Percentiles rank a stretch among this genome's conserved stretches.
Conservation (phyloP, 1,140 invertebrate species). For the Hycleus cichorii region DNA sequence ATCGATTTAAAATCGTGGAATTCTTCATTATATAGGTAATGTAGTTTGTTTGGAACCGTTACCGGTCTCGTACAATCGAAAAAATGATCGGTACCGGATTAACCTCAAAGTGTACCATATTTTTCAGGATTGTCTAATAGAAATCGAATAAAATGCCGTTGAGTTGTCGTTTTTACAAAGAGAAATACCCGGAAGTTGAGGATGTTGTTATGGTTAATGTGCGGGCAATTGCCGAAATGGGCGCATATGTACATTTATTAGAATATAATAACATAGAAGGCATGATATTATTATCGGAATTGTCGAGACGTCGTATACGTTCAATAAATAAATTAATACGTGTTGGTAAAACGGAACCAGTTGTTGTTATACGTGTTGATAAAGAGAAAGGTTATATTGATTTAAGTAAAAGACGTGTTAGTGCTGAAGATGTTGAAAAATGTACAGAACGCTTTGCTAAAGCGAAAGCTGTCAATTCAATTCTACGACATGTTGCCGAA, state of each 20-base stretch:
- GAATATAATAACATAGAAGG: constrained; percentile 99
- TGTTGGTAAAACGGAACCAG: constrained; percentile 97
- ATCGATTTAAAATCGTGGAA: no score
- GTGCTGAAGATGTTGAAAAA: constrained; percentile 94
- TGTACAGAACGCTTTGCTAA: constrained; percentile 98
- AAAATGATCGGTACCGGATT: not conserved
- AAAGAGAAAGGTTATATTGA: constrained; percentile 99
- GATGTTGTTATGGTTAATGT: constrained; percentile 99
- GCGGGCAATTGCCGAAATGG: constrained; percentile 97
- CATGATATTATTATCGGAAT: constrained; percentile 90
- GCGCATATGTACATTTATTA: constrained; percentile 94
- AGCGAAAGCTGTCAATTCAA: constrained; percentile 98
- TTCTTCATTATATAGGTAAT: no score
- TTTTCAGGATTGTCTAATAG: not conserved
- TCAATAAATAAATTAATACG: constrained; percentile 99
- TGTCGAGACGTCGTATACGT: constrained; percentile 95
- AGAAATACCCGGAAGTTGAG: constrained; percentile 97
- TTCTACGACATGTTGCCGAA: constrained; percentile 94
- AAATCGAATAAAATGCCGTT: constrained; percentile 69
- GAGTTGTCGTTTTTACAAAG: constrained; percentile 94
- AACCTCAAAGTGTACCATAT: constrained; percentile 11
- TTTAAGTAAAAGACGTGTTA: constrained; percentile 97
- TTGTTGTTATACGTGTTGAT: constrained; percentile 98
- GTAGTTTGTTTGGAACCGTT: no score
- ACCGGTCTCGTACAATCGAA: not conserved